phyloP scores from a whole-genome alignment of 35 echinoderm and acorn worm genomes.

The Ophiothrix spiculata region DNA sequence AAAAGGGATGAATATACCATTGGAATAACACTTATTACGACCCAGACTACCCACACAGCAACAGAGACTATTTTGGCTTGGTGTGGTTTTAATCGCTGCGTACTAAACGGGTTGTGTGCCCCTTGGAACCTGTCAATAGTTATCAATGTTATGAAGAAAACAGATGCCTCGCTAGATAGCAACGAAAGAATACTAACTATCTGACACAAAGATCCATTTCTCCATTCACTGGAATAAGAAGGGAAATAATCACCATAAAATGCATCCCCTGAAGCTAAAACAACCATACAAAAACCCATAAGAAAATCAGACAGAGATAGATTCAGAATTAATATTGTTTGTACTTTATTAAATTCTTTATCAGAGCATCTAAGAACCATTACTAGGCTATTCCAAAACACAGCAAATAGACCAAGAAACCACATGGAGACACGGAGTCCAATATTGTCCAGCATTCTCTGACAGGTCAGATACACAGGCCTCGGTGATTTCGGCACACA shows the following conservation, averaged over 20 bases:
- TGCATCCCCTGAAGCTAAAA: background rate
- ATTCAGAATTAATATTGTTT: background rate
- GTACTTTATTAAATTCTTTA: background rate
- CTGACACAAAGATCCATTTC: background rate
- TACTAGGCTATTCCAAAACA: background rate
- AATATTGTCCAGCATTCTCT: background rate
- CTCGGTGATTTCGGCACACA: background rate
- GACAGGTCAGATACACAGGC: background rate
- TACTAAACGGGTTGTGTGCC: background rate
- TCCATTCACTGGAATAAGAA: background rate
- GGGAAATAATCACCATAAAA: background rate
- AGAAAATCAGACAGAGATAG: background rate
- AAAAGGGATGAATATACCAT: background rate
- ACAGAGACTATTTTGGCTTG: background rate
- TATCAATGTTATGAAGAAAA: slow-evolving; percentile 15
- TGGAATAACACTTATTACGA: background rate
- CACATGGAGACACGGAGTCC: background rate
- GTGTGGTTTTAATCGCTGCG: background rate
- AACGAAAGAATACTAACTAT: background rate
- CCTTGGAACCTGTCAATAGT: background rate
- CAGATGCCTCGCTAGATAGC: slow-evolving; percentile 5
- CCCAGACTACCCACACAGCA: background rate
- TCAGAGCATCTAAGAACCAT: background rate
- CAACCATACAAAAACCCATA: background rate
- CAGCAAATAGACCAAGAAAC: background rate